Conservation (phyloP, 1,140 invertebrate species). For the Drosophila truncata region DNA sequence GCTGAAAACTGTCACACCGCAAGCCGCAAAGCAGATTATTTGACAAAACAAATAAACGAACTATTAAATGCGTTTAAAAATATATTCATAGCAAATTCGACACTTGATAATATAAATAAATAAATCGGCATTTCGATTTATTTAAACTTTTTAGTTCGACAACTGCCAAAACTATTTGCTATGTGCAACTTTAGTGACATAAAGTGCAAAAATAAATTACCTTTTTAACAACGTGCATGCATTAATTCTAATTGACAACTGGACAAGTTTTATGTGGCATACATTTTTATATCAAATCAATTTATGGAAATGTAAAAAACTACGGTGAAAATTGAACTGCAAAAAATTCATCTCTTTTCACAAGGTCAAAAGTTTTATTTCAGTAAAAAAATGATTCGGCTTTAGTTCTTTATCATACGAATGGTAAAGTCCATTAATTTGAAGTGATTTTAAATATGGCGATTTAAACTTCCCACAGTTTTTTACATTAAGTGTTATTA, state of each 20-base stretch:
- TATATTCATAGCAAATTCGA: slow-evolving; percentile 4
- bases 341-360: too few relatives aligned
- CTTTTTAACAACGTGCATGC: slow-evolving; percentile 11
- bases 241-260: slow-evolving; percentile 72
- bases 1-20: slow-evolving; percentile 9
- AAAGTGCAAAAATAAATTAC: slow-evolving; percentile 14
- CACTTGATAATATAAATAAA: slow-evolving; percentile 22
- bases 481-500: not conserved
- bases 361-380: not conserved
- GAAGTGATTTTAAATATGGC: not conserved
- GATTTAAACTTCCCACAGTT: not conserved
- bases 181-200: slow-evolving; percentile 1
- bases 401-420: not conserved
- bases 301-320: slow-evolving; percentile 50
- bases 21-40: slow-evolving; percentile 40
- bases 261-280: slow-evolving; percentile 47
- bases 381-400: not conserved
- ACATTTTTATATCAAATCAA: slow-evolving; percentile 48
- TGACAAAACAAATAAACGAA: slow-evolving; percentile 26
- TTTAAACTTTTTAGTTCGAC: slow-evolving; percentile 13
- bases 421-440: not conserved
- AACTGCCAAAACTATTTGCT: slow-evolving; percentile 32
- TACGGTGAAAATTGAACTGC: not conserved
- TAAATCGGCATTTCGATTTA: slow-evolving; percentile 1
- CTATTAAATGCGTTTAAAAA: slow-evolving; percentile 9